Conservation (phyloP, 1,140 invertebrate genomes). For the Cotesia vestalis region DNA sequence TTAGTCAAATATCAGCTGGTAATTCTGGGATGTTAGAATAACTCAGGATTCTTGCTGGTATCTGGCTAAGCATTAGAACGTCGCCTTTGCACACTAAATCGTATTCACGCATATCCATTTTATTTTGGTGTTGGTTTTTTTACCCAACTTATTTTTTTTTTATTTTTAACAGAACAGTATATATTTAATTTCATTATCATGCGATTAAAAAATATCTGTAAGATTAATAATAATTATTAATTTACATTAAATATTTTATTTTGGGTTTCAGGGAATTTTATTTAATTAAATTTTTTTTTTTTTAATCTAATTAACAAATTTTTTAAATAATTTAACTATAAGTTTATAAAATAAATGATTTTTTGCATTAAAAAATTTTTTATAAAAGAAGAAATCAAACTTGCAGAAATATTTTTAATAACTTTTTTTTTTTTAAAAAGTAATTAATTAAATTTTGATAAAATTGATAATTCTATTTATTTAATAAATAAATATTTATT, state of each 20-base stretch:
- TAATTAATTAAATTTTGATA: too few relatives aligned
- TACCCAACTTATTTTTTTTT: constrained; percentile 34
- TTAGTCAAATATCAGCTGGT: constrained; percentile 95
- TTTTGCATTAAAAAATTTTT: neutral
- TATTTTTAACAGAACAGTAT: constrained; percentile 26
- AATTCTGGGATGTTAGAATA: constrained; percentile 83
- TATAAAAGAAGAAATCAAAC: neutral
- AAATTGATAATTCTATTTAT: too few relatives aligned
- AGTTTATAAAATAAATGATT: neutral
- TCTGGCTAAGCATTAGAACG: constrained; percentile 67
- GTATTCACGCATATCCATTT: constrained; percentile 54
- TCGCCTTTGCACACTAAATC: constrained; percentile 58
- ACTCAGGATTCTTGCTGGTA: constrained; percentile 87
- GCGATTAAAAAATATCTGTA: too few relatives aligned
- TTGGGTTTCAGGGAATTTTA: too few relatives aligned
- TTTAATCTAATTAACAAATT: too few relatives aligned
- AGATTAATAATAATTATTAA: too few relatives aligned
- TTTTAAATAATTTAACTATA: neutral
- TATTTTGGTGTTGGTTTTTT: constrained; percentile 56
- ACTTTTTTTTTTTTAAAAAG: too few relatives aligned
- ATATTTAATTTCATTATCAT: neutral
- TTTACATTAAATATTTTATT: too few relatives aligned
- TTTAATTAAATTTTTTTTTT: too few relatives aligned
- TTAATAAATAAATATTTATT: too few relatives aligned
- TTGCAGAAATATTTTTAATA: too few relatives aligned